A percentile compares a stretch with the other conserved stretches of the same genome.
phyloP scores from a whole-genome alignment of 2,888 invertebrate species.

The Agrochola lychnidis region DNA sequence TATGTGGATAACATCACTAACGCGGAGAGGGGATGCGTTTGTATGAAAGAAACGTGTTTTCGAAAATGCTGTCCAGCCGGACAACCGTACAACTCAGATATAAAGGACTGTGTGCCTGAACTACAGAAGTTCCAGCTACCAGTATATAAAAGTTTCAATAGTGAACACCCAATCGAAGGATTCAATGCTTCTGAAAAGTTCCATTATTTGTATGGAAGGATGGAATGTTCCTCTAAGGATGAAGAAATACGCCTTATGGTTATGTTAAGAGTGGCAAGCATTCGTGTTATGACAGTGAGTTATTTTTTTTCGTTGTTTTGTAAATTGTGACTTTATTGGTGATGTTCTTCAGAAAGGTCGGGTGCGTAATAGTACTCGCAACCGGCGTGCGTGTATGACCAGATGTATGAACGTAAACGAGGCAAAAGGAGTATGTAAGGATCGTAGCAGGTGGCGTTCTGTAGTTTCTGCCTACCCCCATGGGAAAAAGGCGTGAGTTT shows the following conservation, averaged over 20 bases:
- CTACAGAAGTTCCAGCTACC: neutral
- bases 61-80: slow-evolving; percentile 81
- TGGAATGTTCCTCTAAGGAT: neutral
- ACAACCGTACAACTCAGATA: slow-evolving; percentile 60
- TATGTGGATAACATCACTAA: slow-evolving; percentile 67
- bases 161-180: neutral
- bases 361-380: too few relatives aligned
- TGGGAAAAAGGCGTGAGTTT: too few relatives aligned
- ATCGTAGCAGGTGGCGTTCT: too few relatives aligned
- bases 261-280: accelerated
- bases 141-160: neutral
- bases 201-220: slow-evolving; percentile 7
- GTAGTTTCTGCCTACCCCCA: too few relatives aligned
- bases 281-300: slow-evolving; percentile 28
- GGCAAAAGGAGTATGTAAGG: too few relatives aligned
- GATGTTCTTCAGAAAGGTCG: too few relatives aligned
- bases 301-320: neutral
- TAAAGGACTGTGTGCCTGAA: neutral
- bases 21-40: slow-evolving; percentile 73
- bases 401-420: too few relatives aligned
- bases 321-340: too few relatives aligned
- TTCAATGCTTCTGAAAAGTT: slow-evolving; percentile 8
- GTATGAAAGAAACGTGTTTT: slow-evolving; percentile 72
- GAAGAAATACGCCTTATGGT: accelerated
- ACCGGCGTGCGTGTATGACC: too few relatives aligned